phyloP scores from a whole-genome alignment of 2,888 invertebrate genomes.

The Apamea crenata region DNA sequence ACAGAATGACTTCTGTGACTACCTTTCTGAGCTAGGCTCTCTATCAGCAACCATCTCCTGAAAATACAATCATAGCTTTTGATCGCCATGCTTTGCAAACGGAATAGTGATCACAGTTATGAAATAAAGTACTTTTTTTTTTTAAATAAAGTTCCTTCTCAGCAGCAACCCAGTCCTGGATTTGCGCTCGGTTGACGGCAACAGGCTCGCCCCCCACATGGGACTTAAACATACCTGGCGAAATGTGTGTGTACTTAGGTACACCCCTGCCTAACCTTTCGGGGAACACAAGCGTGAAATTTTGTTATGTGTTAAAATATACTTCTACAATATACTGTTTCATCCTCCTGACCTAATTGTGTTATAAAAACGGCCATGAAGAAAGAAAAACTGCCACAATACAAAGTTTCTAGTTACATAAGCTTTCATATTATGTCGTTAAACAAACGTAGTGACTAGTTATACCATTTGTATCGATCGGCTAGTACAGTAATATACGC shows the following conservation, averaged over 20 bases:
- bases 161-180: not conserved
- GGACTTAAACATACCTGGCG: not conserved
- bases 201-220: not conserved
- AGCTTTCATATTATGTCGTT: slow-evolving; percentile 29
- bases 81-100: not conserved
- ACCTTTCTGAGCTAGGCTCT: not conserved
- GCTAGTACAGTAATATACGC: slow-evolving; percentile 26
- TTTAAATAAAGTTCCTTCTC: not conserved
- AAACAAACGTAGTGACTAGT: slow-evolving; percentile 27
- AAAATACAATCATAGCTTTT: not conserved
- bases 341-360: slow-evolving; percentile 14
- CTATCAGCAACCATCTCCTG: not conserved
- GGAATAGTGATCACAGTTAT: not conserved
- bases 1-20: not conserved
- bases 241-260: not conserved
- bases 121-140: not conserved
- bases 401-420: slow-evolving; percentile 20
- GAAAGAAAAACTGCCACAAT: slow-evolving; percentile 13
- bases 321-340: not conserved
- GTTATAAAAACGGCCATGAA: slow-evolving; percentile 15
- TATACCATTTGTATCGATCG: slow-evolving; percentile 54
- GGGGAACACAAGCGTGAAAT: not conserved
- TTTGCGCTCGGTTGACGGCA: not conserved
- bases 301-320: not conserved
- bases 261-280: not conserved